Evolutionary conservation across 1,140 invertebrate genomes (phyloP), one percentile per base, ranked within the genome.

Genomic region (Gryon sp.): DNA sequence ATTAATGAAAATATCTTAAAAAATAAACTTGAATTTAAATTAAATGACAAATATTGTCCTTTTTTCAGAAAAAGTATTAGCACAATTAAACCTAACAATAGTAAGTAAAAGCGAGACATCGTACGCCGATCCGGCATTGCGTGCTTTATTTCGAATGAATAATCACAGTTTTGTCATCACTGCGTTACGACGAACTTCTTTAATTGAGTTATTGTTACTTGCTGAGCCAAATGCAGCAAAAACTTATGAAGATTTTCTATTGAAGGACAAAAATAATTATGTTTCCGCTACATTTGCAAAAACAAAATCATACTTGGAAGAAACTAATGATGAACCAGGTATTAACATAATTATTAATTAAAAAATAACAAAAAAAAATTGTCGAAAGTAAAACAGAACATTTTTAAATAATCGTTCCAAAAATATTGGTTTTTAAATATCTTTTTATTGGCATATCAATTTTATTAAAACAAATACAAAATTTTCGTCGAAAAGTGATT

Each of bases 131-230:
- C 88, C 91, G 43, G 94, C 93, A 15, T 90, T 98, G 6, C 94
- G 95, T 80, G 93, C 96, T 36, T 92, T 98, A 24, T 98, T 98
- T 83, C 90, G 95, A 3, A 88, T 98, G 12, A 98, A 98, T 86
- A 98, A 98, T 84, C 96, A 96, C 65, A 94, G 98, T 87, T 98
- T 99, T 82, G 94, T 99, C 55, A 88, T 98, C 4, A 97, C 97
- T 89, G 95, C 95, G 28, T 88, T 98, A 15, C 93, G 96, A 78
- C 91, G 94, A 68, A 96, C 94, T 66, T 93, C 93, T 2, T 87
- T 99, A 2, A 89, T 98, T 79, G 94, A 96, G 60, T 86, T 97
- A 16, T 92, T 97, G 15, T 89, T 92, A 36, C 86, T 94, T 16
- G 93, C 93, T 22, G 95, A 96, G 84, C 93, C 95, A 2, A 93